A percentile compares a stretch with the other conserved stretches of the same genome.
Conservation (phyloP, 2,113 vertebrate species). For the Dasypus novemcinctus region DNA sequence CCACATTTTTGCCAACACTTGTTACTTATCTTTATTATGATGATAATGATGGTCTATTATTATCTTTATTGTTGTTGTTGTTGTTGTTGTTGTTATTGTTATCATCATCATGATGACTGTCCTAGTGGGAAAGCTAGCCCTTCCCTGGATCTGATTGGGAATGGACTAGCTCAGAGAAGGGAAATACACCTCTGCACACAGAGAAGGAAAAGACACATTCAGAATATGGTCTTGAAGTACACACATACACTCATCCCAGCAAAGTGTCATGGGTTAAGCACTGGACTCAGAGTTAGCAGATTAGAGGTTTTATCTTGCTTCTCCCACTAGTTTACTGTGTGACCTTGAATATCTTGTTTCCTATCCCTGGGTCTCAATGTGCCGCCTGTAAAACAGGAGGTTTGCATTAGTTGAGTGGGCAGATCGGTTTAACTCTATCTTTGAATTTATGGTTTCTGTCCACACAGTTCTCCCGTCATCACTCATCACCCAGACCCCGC, state of each 20-base stretch:
- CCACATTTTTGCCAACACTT: no score
- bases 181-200: background rate
- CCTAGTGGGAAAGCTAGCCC: background rate
- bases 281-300: background rate
- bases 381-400: background rate
- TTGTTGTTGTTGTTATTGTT: no score
- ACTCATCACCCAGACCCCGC: background rate
- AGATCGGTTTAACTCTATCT: background rate
- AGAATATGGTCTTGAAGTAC: conserved; percentile 5
- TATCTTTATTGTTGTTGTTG: no score
- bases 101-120: no score
- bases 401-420: background rate
- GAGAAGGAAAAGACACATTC: background rate
- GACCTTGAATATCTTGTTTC: background rate
- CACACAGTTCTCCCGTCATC: background rate
- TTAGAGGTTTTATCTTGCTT: background rate
- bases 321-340: background rate
- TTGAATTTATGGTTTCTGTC: background rate
- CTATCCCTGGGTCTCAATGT: background rate
- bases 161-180: background rate
- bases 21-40: no score
- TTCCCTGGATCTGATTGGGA: background rate
- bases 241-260: background rate
- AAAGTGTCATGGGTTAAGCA: background rate
- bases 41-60: no score